These are phyloP conservation scores for Neolamprologus ventralis DNA, from an alignment of 2,113 vertebrate genomes.

Conservation along the genomic window DNA sequence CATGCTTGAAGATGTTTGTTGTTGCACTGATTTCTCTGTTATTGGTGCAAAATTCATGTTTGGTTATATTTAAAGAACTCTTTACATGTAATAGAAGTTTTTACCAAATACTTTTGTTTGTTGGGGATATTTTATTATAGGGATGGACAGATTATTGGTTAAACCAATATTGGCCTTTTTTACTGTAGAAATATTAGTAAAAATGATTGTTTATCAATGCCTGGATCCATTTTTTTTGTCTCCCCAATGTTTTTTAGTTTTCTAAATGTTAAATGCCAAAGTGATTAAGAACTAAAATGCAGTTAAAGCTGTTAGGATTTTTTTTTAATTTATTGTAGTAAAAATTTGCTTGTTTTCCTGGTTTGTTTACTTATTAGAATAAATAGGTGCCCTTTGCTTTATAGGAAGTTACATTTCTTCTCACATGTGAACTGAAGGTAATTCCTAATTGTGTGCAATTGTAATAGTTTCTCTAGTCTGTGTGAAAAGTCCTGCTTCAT, in stretches of 20 bases:
- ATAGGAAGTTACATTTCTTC: not conserved
- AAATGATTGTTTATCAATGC: not conserved
- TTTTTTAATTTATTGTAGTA: accelerated
- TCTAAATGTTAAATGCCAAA: not conserved
- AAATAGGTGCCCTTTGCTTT: not conserved
- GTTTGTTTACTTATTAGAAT: not conserved
- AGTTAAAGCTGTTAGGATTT: not conserved
- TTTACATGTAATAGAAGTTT: not conserved
- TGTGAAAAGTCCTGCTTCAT: not conserved
- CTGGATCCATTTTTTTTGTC: not conserved
- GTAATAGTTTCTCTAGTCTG: not conserved
- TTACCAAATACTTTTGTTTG: not conserved
- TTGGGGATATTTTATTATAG: not conserved
- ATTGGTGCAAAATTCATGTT: not conserved
- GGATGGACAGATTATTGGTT: not conserved
- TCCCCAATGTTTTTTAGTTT: not conserved
- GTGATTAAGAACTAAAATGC: not conserved
- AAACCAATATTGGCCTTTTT: not conserved
- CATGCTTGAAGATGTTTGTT: not conserved
- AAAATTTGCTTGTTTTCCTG: not conserved
- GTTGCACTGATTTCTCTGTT: not conserved
- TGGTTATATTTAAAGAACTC: not conserved
- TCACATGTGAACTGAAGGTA: not conserved
- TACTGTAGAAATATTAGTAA: not conserved
- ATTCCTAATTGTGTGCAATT: not conserved